These are phyloP conservation scores for Himalopsyche phryganea DNA, from an alignment of 1,140 invertebrate genomes.

Conservation along the genomic window DNA sequence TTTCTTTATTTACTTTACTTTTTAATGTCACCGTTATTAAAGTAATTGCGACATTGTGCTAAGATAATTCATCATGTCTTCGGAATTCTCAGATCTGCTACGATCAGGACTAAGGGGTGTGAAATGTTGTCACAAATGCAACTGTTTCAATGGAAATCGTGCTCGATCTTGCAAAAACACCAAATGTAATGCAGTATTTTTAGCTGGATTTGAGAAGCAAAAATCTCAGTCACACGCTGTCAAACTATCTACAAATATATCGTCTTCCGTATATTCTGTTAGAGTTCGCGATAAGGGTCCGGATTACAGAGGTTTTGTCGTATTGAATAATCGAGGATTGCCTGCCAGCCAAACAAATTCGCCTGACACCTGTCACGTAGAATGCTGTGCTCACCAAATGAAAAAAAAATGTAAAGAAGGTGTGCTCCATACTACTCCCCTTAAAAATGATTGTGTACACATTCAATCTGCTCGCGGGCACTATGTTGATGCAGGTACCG, in stretches of 20 bases:
- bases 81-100: slow-evolving; percentile 7
- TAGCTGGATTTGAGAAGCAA: slow-evolving; percentile 45
- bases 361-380: slow-evolving; percentile 5
- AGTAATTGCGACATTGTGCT: no score
- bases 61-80: no score
- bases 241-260: slow-evolving; percentile 62
- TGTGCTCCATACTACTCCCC: neutral
- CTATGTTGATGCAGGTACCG: slow-evolving; percentile 19
- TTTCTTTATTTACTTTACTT: no score
- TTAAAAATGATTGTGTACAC: slow-evolving; percentile 56
- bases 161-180: slow-evolving; percentile 76
- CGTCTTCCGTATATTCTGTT: slow-evolving; percentile 67
- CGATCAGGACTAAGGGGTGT: slow-evolving; percentile 45
- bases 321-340: slow-evolving; percentile 44
- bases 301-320: slow-evolving; percentile 72
- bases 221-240: slow-evolving; percentile 66
- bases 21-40: no score
- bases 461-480: slow-evolving; percentile 67
- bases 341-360: slow-evolving; percentile 2
- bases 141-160: slow-evolving; percentile 72
- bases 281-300: slow-evolving; percentile 65
- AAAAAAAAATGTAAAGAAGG: neutral
- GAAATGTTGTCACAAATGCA: slow-evolving; percentile 75
- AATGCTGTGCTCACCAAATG: slow-evolving; percentile 7
- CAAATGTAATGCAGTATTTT: slow-evolving; percentile 68